Base-by-base conservation (phyloP, 2,888 invertebrate species). In the Fragum whitleyi region DNA sequence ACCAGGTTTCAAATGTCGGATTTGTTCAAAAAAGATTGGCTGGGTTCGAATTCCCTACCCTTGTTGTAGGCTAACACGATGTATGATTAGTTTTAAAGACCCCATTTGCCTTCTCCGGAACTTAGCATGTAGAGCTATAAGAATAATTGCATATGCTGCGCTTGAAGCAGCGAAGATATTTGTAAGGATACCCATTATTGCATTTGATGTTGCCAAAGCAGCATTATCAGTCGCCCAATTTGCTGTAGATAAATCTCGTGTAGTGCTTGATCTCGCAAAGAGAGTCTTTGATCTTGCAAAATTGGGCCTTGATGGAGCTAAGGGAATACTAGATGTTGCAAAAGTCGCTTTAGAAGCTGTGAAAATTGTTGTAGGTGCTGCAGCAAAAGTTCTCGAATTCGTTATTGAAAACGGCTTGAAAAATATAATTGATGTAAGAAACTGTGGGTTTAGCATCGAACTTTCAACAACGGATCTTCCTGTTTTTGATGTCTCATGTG, bases 11-110 rank as follows among this genome's bases (percentile, higher is more conserved):
- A 78, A 71, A 75, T 78, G 81, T 39, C 16, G 62, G 14, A 70
- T 62, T 23, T 85, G 85, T 59, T 32, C 51, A 47, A 73, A 47
- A 29, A 69, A 62, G 29, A 68, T 81, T 36, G 68, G 78, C 61
- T 67, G 57, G 23, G 57, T 73, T 16, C 42, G 55, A 14, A 69
- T 82, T 36, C 71, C 74, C 19, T 85, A 83, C 67, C 82, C 84
- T 16, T 85, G 86, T 39, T 81, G 77, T 19, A 23, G 28, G 19
- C 79, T 62, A 21, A 84, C 85, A 0, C 81, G 74, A 14, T 87
- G 87, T 29, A 86, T 87, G 87, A 62, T 86, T 47, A 47, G 42
- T 19, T 32, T 87, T 62, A 81, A 82, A n/a, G 67, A 87, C 75
- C 76, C 79, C 2, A 53, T 84, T n/a, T 87, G 87, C 61, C 21